These are phyloP conservation scores for human (Homo sapiens) DNA, from an alignment of 2,113 vertebrate species.

Conservation along the genomic window DNA sequence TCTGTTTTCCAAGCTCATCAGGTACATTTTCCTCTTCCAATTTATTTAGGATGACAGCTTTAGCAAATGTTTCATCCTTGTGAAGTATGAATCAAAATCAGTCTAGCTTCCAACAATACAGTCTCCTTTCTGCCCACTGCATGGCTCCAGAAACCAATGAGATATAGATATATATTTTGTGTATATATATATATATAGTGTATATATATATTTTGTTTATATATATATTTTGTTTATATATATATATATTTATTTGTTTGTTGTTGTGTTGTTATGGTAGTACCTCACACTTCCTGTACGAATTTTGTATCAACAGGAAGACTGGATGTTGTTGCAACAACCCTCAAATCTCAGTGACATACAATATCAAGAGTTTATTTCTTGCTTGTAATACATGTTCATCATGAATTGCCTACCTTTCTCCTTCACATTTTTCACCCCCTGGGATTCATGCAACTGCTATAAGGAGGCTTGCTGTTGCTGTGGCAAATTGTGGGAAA, in stretches of 20 bases:
- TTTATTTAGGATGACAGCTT: slow-evolving; percentile 41
- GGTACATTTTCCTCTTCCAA: not conserved
- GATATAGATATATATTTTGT: not conserved
- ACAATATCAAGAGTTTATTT: not conserved
- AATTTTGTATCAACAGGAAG: not conserved
- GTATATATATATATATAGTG: no score
- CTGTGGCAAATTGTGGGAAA: not conserved
- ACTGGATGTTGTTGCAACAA: not conserved
- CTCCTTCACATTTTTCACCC: not conserved
- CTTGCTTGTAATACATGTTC: not conserved
- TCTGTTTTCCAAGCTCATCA: not conserved
- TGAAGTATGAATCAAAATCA: not conserved
- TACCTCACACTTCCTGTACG: not conserved
- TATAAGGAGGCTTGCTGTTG: not conserved
- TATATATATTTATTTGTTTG: not conserved
- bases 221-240: not conserved
- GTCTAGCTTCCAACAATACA: not conserved
- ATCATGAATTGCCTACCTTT: not conserved
- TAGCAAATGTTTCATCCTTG: not conserved
- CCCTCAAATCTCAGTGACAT: not conserved
- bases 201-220: not conserved
- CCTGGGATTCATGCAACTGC: not conserved
- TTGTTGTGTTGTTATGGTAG: not conserved
- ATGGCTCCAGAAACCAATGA: not conserved
- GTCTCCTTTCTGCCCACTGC: not conserved